A percentile compares a stretch with the other conserved stretches of the same genome.
These are phyloP conservation scores for Aurelia sp. DNA, from an alignment of 30 jellyfish, hydroid and myxozoan genomes.

Conservation along the genomic window DNA sequence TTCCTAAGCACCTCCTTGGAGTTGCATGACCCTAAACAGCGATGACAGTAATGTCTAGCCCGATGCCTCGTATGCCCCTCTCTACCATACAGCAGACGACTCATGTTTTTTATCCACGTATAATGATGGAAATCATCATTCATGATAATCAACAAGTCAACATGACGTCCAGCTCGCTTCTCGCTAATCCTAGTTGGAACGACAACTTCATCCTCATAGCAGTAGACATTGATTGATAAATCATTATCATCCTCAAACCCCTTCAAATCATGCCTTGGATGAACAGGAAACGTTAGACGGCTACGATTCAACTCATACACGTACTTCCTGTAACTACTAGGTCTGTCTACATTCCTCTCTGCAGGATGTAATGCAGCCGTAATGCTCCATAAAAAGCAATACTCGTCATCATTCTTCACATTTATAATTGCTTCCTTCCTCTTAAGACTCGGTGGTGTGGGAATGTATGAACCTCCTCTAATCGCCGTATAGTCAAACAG, in stretches of 20 bases:
- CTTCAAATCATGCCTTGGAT: background rate
- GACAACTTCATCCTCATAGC: background rate
- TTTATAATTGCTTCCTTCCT: background rate
- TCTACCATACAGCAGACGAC: background rate
- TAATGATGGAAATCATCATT: background rate
- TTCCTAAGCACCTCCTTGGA: background rate
- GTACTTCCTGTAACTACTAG: background rate
- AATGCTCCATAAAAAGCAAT: conserved; percentile 16
- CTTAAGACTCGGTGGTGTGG: too few species aligned
- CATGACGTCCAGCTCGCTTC: background rate
- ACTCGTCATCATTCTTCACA: background rate
- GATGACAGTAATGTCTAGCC: background rate
- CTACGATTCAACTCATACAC: background rate
- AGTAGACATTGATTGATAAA: conserved; percentile 15
- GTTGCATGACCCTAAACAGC: background rate
- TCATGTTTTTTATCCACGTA: background rate
- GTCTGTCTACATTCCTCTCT: background rate
- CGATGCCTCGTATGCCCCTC: background rate
- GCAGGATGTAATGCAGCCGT: background rate
- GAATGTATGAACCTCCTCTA: too few species aligned
- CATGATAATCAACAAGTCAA: background rate
- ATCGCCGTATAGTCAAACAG: too few species aligned
- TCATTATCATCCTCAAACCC: conserved; percentile 12
- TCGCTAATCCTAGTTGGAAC: background rate
- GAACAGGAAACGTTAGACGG: background rate